These are phyloP conservation scores for Netelia inedita DNA, from an alignment of 2,888 invertebrate genomes.

Conservation along the genomic window DNA sequence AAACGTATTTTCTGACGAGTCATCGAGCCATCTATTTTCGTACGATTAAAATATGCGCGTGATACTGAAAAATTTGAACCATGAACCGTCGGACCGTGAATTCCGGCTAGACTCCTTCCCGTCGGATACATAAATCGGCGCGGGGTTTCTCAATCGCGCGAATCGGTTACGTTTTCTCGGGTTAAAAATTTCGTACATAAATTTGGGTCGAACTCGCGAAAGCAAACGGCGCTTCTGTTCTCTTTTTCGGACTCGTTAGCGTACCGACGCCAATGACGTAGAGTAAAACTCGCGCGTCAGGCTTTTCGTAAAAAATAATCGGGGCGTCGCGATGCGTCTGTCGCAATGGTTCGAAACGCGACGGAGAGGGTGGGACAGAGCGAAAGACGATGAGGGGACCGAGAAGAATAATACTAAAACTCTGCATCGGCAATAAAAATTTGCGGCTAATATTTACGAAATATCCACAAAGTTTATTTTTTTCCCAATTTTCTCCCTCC, in stretches of 20 bases:
- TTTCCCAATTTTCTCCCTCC: background rate
- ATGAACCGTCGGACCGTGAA: background rate
- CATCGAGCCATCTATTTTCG: background rate
- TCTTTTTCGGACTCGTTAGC: conserved; percentile 60
- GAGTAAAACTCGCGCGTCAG: conserved; percentile 13
- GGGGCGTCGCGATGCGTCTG: background rate
- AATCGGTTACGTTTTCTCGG: conserved; percentile 20
- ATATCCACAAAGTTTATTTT: background rate
- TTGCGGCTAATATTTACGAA: background rate
- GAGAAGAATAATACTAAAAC: conserved; percentile 17
- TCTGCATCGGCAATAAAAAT: background rate
- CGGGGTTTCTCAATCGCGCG: background rate
- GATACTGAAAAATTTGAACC: background rate
- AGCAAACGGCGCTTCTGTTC: conserved; percentile 3
- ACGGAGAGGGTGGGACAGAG: too few relatives aligned
- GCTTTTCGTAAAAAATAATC: background rate
- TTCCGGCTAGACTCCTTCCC: background rate
- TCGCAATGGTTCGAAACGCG: conserved; percentile 1
- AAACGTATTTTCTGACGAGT: background rate
- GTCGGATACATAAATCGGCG: background rate
- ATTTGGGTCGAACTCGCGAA: conserved; percentile 46
- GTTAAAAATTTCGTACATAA: conserved; percentile 24
- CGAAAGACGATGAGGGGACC: background rate
- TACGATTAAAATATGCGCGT: background rate
- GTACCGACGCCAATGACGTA: conserved; percentile 31